These are phyloP conservation scores for Scaptomyza parva DNA, from an alignment of 2,888 invertebrate genomes.

Conservation along the genomic window DNA sequence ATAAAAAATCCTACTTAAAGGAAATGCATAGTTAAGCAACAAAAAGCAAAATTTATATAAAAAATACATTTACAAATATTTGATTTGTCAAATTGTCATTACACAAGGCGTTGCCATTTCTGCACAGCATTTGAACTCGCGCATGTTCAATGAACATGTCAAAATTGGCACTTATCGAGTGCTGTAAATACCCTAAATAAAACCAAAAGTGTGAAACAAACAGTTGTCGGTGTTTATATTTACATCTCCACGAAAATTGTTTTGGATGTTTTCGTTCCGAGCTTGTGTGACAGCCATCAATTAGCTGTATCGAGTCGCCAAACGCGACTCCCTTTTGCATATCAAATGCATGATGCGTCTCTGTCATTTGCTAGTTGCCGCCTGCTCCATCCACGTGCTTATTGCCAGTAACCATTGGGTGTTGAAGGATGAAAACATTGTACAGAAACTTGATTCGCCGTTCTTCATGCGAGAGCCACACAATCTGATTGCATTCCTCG, in stretches of 20 bases:
- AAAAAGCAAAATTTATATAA: not conserved
- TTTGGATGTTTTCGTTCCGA: conserved; percentile 17
- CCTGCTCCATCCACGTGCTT: conserved; percentile 54
- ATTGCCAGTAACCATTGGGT: conserved; percentile 82
- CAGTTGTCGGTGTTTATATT: conserved; percentile 51
- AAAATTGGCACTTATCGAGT: not conserved
- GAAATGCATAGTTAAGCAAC: not conserved
- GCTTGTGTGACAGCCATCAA: conserved; percentile 4
- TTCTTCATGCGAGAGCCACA: conserved; percentile 83
- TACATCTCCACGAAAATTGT: conserved; percentile 18
- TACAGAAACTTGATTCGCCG: conserved; percentile 83
- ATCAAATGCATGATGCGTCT: conserved; percentile 55
- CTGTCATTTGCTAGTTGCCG: conserved; percentile 43
- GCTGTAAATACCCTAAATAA: conserved; percentile 35
- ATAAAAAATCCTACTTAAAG: not conserved
- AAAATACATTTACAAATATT: not conserved
- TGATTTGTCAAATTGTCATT: not conserved
- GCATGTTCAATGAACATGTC: not conserved
- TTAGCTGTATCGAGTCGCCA: conserved; percentile 12
- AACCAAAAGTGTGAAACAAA: conserved; percentile 14
- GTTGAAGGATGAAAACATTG: conserved; percentile 81
- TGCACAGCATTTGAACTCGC: not conserved
- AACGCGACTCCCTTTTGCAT: conserved; percentile 3
- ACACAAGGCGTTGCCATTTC: not conserved
- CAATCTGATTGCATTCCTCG: conserved; percentile 82